Evolutionary conservation across 2,888 invertebrate species (phyloP).

Genomic region (Nomada lathburiana): DNA sequence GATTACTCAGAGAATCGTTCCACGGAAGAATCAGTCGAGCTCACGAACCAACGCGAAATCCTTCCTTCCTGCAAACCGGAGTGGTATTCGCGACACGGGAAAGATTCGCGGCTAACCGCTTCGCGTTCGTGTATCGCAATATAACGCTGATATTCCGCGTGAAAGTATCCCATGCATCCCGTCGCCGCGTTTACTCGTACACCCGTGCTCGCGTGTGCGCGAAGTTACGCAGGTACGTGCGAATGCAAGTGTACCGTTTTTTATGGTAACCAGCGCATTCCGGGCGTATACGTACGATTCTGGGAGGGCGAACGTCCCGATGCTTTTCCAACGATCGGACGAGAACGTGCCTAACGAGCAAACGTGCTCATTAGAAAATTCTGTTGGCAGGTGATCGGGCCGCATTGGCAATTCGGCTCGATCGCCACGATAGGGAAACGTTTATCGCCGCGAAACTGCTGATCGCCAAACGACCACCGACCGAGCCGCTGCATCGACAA

Average conservation of each 20-base stretch:
- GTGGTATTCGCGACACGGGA: not conserved
- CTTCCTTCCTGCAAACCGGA: not conserved
- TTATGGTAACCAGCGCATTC: constrained; percentile 61
- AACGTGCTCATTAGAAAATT: constrained; percentile 54
- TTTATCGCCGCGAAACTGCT: constrained; percentile 49
- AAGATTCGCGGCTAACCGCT: constrained; percentile 7
- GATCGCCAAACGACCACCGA: constrained; percentile 48
- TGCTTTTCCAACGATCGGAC: constrained; percentile 42
- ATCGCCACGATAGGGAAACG: constrained; percentile 43
- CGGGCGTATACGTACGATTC: constrained; percentile 37
- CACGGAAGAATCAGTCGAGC: not conserved
- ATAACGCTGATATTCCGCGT: constrained; percentile 40
- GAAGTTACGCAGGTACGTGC: constrained; percentile 46
- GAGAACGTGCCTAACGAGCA: constrained; percentile 57
- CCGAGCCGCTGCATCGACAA: constrained; percentile 28
- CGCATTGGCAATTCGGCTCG: constrained; percentile 59
- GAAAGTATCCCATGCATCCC: constrained; percentile 49
- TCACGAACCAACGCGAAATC: not conserved
- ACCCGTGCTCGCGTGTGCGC: constrained; percentile 41
- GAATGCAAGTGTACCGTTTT: constrained; percentile 69
- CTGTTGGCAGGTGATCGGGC: constrained; percentile 19
- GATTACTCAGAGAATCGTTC: too few relatives aligned
- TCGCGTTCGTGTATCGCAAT: constrained; percentile 10
- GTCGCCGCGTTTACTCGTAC: constrained; percentile 49
- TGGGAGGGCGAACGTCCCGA: constrained; percentile 39